phyloP scores from a whole-genome alignment of 2,888 invertebrate species.

The Xestia c-nigrum region DNA sequence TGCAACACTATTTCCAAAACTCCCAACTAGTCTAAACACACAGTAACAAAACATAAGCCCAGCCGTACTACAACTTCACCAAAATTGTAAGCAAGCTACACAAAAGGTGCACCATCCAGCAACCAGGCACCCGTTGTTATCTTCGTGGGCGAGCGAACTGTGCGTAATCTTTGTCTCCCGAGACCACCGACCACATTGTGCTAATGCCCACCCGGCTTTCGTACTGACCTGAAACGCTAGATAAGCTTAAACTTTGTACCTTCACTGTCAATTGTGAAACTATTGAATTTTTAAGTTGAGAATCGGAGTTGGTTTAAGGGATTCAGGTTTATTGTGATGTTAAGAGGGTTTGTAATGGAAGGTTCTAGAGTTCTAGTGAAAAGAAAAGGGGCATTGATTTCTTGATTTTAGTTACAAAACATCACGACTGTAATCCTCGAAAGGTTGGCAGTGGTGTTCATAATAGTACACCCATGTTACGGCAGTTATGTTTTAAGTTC shows the following conservation, averaged over 20 bases:
- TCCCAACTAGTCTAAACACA: background rate
- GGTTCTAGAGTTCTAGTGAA: background rate
- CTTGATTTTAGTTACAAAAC: background rate
- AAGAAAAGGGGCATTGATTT: background rate
- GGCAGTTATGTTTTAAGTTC: too few relatives aligned
- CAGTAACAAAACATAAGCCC: background rate
- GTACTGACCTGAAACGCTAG: constrained; percentile 78
- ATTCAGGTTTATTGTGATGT: constrained; percentile 23
- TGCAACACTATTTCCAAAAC: background rate
- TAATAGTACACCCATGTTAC: too few relatives aligned
- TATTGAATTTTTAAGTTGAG: constrained; percentile 54
- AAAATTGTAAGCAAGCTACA: constrained; percentile 47
- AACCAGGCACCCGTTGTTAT: constrained; percentile 72
- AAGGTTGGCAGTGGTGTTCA: too few relatives aligned
- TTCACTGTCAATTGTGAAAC: constrained; percentile 75
- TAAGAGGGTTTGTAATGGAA: background rate
- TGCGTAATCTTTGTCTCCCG: constrained; percentile 86
- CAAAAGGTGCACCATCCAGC: constrained; percentile 66
- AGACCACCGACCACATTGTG: constrained; percentile 82
- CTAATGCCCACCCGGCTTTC: constrained; percentile 78
- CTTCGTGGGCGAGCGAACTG: constrained; percentile 74
- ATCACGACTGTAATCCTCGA: too few relatives aligned
- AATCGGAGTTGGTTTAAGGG: constrained; percentile 16
- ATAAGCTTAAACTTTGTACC: constrained; percentile 80
- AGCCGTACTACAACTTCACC: constrained; percentile 3